Evolutionary conservation across 2,113 vertebrate species (phyloP).

Genomic region (Machaerirhynchus nigripectus): DNA sequence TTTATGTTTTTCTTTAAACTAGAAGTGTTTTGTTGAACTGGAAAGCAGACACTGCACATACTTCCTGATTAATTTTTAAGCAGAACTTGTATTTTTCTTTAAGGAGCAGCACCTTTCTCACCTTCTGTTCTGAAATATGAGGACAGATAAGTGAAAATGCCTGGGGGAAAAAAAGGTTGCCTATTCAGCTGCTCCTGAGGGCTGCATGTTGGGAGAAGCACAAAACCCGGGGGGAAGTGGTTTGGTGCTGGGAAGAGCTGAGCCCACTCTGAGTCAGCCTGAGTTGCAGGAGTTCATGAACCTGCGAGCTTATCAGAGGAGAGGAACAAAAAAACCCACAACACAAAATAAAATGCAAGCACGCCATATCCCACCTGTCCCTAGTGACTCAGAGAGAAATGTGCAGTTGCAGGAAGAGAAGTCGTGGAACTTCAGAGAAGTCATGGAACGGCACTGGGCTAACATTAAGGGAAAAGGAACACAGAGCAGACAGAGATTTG

Average conservation of each 20-base stretch:
- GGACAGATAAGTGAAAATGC: not conserved
- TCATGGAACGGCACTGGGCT: not conserved
- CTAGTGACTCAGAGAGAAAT: not conserved
- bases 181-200: rapidly evolving
- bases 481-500: not conserved
- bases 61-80: not conserved
- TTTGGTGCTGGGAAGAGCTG: not conserved
- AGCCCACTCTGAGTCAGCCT: not conserved
- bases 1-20: not conserved
- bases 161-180: not conserved
- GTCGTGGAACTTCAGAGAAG: not conserved
- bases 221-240: rapidly evolving
- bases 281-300: not conserved
- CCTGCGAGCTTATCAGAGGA: not conserved
- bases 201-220: rapidly evolving
- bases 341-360: not conserved
- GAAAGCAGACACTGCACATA: not conserved
- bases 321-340: rapidly evolving
- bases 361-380: not conserved
- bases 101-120: not conserved
- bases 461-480: not conserved
- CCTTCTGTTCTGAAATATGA: not conserved
- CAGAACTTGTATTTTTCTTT: not conserved
- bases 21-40: not conserved
- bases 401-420: not conserved